Conservation (phyloP, 2,797 vertebrate species). For the Rhincodon typus region DNA sequence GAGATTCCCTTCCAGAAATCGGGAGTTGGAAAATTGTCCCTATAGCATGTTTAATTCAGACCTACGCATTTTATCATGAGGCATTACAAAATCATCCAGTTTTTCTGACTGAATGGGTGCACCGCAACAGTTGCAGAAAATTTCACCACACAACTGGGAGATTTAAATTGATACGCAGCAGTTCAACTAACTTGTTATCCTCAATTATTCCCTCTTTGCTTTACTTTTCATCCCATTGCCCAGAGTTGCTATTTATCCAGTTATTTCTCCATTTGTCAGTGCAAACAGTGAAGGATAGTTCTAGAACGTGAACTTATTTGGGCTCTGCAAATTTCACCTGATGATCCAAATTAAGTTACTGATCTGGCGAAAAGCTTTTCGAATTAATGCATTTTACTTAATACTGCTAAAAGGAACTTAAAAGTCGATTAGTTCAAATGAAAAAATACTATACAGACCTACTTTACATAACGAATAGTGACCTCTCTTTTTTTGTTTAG, state of each 20-base stretch:
- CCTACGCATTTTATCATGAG: background rate
- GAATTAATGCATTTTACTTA: background rate
- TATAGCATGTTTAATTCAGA: background rate
- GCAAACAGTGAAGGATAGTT: background rate
- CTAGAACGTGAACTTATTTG: no score
- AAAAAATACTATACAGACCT: background rate
- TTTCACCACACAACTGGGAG: background rate
- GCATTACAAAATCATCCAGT: background rate
- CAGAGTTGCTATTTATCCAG: background rate
- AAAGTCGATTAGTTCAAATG: background rate
- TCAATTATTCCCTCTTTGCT: constrained; percentile 7
- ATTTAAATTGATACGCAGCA: background rate
- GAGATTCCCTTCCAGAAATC: background rate
- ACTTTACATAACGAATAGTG: background rate
- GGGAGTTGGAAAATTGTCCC: background rate
- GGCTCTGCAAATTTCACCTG: background rate
- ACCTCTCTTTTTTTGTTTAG: background rate
- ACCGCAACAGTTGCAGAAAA: background rate
- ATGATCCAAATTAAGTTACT: background rate
- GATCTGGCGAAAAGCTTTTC: background rate
- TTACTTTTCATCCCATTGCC: constrained; percentile 16
- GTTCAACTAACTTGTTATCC: background rate
- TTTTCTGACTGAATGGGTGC: background rate
- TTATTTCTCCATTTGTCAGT: background rate
- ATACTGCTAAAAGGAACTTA: background rate